These are phyloP conservation scores for Eptesicus fuscus DNA, from an alignment of 2,113 vertebrate genomes.

Conservation along the genomic window DNA sequence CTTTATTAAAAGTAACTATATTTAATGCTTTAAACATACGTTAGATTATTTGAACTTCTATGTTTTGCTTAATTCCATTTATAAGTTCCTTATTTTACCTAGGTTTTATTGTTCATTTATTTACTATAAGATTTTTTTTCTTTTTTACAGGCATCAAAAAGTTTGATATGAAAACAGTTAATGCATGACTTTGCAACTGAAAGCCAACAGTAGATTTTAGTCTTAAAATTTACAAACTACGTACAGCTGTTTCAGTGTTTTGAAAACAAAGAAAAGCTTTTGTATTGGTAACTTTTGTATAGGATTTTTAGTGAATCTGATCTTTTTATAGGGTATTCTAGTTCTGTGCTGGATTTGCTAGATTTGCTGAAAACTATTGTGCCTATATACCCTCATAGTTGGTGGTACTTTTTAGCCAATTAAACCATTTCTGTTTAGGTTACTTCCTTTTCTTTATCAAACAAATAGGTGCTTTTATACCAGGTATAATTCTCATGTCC, in stretches of 20 bases:
- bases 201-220: constrained; percentile 62
- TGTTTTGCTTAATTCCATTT: constrained; percentile 38
- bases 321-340: constrained; percentile 46
- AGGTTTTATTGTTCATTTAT: constrained; percentile 61
- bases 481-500: not conserved
- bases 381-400: not conserved
- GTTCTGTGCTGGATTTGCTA: not conserved
- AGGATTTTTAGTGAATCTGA: constrained; percentile 29
- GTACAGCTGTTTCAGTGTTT: constrained; percentile 56
- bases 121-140: constrained; percentile 61
- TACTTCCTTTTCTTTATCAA: not conserved
- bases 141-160: constrained; percentile 67
- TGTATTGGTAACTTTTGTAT: constrained; percentile 48
- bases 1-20: not conserved
- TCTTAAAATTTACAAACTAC: constrained; percentile 47
- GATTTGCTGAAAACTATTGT: constrained; percentile 19
- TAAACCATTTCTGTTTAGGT: not conserved
- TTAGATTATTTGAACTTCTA: constrained; percentile 21
- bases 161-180: constrained; percentile 72
- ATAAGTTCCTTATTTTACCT: constrained; percentile 49
- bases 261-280: constrained; percentile 50
- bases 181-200: constrained; percentile 71
- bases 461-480: not conserved
- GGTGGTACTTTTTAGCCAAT: not conserved
- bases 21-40: constrained; percentile 17